Conservation (phyloP, 2,888 invertebrate species). For the Yponomeuta cagnagella region DNA sequence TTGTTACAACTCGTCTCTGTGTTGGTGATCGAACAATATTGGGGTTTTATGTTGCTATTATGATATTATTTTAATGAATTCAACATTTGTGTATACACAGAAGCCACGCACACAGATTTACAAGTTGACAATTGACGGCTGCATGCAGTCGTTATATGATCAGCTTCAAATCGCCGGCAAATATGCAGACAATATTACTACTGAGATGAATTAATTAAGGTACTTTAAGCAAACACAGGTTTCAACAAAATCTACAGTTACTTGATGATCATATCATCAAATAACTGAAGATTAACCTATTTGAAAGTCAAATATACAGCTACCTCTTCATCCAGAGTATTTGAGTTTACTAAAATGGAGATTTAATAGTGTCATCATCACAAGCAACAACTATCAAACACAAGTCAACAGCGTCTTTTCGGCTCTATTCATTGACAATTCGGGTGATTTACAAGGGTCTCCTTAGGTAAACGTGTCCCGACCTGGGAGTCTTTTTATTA, state of each 20-base stretch:
- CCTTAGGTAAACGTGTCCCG: constrained; percentile 71
- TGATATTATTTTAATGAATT: constrained; percentile 54
- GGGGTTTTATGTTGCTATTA: constrained; percentile 45
- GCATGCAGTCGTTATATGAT: constrained; percentile 5
- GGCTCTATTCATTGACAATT: constrained; percentile 62
- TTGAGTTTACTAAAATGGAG: constrained; percentile 37
- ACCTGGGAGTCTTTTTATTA: constrained; percentile 71
- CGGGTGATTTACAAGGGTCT: constrained; percentile 75
- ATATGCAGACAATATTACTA: background rate
- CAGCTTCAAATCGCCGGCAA: constrained; percentile 22
- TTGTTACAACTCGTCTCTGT: constrained; percentile 63
- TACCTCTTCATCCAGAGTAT: constrained; percentile 4
- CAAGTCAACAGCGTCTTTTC: constrained; percentile 68
- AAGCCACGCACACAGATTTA: constrained; percentile 10
- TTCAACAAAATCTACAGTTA: background rate
- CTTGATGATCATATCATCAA: background rate
- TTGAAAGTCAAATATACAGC: background rate
- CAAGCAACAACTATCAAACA: constrained; percentile 63
- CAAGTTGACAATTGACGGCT: constrained; percentile 14
- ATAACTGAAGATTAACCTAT: background rate
- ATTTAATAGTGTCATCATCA: constrained; percentile 52
- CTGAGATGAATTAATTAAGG: background rate
- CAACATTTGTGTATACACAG: constrained; percentile 33
- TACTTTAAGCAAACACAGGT: background rate
- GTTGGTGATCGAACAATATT: constrained; percentile 64